Percentiles rank a stretch among this genome's conserved stretches.
These are phyloP conservation scores for Notodonta dromedarius DNA, from an alignment of 2,888 invertebrate genomes.

Conservation along the genomic window DNA sequence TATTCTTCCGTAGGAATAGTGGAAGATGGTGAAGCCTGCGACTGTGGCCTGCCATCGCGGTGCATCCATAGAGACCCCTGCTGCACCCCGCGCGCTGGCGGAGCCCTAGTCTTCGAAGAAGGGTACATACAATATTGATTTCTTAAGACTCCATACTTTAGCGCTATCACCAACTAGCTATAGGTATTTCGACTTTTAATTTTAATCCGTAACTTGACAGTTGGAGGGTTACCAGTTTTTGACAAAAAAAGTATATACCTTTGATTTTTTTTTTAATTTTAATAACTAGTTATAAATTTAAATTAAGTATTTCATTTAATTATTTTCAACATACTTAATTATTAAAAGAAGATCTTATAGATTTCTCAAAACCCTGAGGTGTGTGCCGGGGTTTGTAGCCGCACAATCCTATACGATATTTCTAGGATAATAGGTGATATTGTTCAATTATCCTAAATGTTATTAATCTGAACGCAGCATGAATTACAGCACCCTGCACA, in stretches of 20 bases:
- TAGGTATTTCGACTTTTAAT: background rate
- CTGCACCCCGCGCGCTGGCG: conserved; percentile 77
- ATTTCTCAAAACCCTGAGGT: too few relatives aligned
- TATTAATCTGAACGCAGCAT: conserved; percentile 1
- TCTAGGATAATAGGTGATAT: too few relatives aligned
- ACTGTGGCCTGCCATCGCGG: conserved; percentile 85
- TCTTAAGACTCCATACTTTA: background rate
- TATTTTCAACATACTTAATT: too few relatives aligned
- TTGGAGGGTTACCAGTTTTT: too few relatives aligned
- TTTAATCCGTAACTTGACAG: too few relatives aligned
- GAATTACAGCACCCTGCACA: conserved; percentile 60
- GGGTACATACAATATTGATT: conserved; percentile 45
- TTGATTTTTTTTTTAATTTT: too few relatives aligned
- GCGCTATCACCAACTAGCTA: background rate
- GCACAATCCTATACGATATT: too few relatives aligned
- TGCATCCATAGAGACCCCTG: conserved; percentile 76
- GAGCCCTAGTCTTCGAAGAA: conserved; percentile 61
- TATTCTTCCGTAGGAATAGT: conserved; percentile 75
- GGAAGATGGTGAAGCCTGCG: conserved; percentile 89
- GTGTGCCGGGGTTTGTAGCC: too few relatives aligned
- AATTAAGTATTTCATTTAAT: too few relatives aligned
- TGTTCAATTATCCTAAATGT: conserved; percentile 3
- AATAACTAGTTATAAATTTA: too few relatives aligned
- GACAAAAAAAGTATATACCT: too few relatives aligned
- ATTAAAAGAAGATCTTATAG: too few relatives aligned